A percentile compares a stretch with the other conserved stretches of the same genome.
Evolutionary conservation across 1,140 invertebrate genomes (phyloP).

Genomic region (Zaprionus ghesquierei): DNA sequence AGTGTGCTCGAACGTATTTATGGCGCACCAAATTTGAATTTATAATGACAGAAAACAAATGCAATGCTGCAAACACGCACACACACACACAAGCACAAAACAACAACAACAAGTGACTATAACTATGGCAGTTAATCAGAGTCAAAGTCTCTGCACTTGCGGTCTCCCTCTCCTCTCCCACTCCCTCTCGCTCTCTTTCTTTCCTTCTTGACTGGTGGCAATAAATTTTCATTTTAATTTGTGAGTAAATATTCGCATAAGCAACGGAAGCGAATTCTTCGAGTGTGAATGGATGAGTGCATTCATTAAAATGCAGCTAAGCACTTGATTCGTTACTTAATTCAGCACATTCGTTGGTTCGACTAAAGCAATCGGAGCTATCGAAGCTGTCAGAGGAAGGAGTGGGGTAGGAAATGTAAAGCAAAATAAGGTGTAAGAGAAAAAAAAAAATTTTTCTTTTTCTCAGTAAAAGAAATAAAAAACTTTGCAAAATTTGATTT

Average conservation of each 20-base stretch:
- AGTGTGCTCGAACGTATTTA: constrained; percentile 59
- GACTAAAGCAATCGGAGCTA: neutral
- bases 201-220: constrained; percentile 37
- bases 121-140: constrained; percentile 74
- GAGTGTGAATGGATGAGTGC: constrained; percentile 46
- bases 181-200: neutral
- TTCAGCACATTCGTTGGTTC: neutral
- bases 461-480: no score
- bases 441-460: neutral
- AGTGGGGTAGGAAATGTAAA: neutral
- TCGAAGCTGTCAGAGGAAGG: neutral
- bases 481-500: no score
- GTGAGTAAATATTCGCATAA: constrained; percentile 63
- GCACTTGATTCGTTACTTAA: constrained; percentile 2
- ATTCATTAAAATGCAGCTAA: constrained; percentile 44
- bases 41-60: constrained; percentile 78
- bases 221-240: constrained; percentile 78
- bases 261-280: constrained; percentile 57
- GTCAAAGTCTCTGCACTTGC: constrained; percentile 56
- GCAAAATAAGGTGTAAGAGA: neutral
- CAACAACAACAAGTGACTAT: constrained; percentile 2
- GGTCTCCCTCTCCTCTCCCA: neutral
- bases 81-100: constrained; percentile 9
- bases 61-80: constrained; percentile 49
- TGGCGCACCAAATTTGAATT: constrained; percentile 74